Evolutionary conservation across 2,797 vertebrate species (phyloP), one percentile per base, ranked within the genome.

Genomic region (Xenentodon cancila): DNA sequence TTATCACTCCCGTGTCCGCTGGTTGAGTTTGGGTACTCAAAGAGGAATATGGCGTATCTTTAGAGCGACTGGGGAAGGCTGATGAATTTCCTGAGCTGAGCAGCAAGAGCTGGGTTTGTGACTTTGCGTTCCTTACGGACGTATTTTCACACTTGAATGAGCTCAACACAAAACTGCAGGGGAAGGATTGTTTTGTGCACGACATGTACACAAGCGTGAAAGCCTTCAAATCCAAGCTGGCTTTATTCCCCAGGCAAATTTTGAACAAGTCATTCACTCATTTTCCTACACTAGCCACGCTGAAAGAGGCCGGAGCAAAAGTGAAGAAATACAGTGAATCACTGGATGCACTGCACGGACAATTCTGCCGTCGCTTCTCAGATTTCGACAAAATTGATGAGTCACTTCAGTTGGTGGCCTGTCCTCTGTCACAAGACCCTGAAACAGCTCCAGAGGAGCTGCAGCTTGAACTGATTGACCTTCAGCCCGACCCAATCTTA

Each of bases 401-500:
- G 61, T 75, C 68, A 63, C 63, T 60, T 63, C 57, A 73, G 61
- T 45, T 80, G 64, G 81, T n/a, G n/a, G n/a, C n/a, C n/a, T 84
- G 64, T 55, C 76, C 63, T 25, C 6, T 63, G 9, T 57, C 73
- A 77, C 65, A 70, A 51, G 60, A 83, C 30, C 37, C 53, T 27
- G 80, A 79, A 81, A 73, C 47, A 51, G 72, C 27, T 21, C 54
- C 20, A 16, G 19, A 51, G 4, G 52, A 70, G 19, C 7, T 70
- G 56, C 56, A 75, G 3, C 20, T 64, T n/a, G 60, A 77, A 40
- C 64, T 68, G 64, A 72, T 67, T 0, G 40, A 60, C 25, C 56
- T 65, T 61, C 60, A 65, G 63, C 55, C 15, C 19, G 42, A 61
- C 63, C 9, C 21, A 1, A 1, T 47, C 8, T 63, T 19, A 37